phyloP scores from a whole-genome alignment of 2,888 invertebrate species.

The Amiota mariae region DNA sequence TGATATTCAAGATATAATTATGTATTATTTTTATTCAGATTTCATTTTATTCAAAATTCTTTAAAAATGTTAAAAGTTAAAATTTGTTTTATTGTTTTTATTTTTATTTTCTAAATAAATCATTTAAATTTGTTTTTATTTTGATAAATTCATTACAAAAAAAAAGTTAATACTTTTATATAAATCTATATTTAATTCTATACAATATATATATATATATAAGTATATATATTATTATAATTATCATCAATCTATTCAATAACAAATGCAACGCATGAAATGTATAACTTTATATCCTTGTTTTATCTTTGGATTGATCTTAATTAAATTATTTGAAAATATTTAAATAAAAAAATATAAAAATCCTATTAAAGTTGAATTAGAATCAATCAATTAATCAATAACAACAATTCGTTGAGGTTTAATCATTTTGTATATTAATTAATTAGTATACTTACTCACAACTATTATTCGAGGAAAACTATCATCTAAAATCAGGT shows the following conservation, averaged over 20 bases:
- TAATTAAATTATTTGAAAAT: no score
- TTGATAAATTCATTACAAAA: slow-evolving; percentile 1
- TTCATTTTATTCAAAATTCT: no score
- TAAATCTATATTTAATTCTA: slow-evolving; percentile 10
- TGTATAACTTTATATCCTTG: slow-evolving; percentile 13
- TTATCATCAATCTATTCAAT: no score
- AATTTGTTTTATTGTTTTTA: not conserved
- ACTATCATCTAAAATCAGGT: no score
- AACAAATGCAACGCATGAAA: slow-evolving; percentile 37
- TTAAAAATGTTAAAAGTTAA: not conserved
- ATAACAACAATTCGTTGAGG: no score
- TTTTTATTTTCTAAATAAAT: not conserved
- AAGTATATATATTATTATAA: not conserved
- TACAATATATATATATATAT: not conserved
- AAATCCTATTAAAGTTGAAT: not conserved
- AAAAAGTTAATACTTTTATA: slow-evolving; percentile 5
- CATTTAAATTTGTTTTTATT: not conserved
- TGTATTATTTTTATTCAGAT: no score
- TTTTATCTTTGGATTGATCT: no score
- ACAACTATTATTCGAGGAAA: no score
- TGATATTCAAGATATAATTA: no score
- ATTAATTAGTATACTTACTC: no score
- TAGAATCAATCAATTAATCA: no score
- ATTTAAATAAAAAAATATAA: not conserved
- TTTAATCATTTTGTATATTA: no score